Evolutionary conservation across 2,888 invertebrate species (phyloP).

Genomic region (Stenotaenia linearis): DNA sequence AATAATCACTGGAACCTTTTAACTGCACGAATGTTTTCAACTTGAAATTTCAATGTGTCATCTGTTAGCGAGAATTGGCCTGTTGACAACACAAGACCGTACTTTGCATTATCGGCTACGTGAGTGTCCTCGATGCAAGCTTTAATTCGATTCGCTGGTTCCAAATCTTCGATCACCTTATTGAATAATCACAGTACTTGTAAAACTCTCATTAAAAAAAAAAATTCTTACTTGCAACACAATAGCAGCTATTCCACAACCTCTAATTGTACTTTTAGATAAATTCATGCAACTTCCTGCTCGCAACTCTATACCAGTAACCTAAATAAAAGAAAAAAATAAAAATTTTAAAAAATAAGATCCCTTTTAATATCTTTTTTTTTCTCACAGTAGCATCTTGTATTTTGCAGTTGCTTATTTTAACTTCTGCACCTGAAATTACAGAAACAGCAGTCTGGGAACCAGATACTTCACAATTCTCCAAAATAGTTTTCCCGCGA

Average conservation of each 20-base stretch:
- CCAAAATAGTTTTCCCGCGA: background rate
- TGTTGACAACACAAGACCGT: background rate
- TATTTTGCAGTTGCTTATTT: constrained; percentile 8
- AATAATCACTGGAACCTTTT: background rate
- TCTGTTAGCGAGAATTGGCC: background rate
- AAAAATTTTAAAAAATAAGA: background rate
- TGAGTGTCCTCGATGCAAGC: background rate
- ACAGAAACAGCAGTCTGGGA: background rate
- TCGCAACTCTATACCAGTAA: background rate
- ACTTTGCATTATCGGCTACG: background rate
- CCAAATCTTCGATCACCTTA: background rate
- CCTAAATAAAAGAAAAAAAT: background rate
- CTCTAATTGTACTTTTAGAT: background rate
- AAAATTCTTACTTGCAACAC: background rate
- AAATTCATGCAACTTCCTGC: background rate
- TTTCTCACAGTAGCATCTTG: background rate
- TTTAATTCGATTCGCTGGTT: background rate
- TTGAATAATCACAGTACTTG: background rate
- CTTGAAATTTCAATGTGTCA: background rate
- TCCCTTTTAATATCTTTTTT: background rate
- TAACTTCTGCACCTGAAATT: background rate
- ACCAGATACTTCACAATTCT: constrained; percentile 6
- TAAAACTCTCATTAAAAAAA: background rate
- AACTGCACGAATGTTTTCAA: background rate
- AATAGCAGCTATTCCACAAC: background rate